Base-by-base conservation (phyloP, 1,140 invertebrate genomes). In the Chrysoperla carnea region DNA sequence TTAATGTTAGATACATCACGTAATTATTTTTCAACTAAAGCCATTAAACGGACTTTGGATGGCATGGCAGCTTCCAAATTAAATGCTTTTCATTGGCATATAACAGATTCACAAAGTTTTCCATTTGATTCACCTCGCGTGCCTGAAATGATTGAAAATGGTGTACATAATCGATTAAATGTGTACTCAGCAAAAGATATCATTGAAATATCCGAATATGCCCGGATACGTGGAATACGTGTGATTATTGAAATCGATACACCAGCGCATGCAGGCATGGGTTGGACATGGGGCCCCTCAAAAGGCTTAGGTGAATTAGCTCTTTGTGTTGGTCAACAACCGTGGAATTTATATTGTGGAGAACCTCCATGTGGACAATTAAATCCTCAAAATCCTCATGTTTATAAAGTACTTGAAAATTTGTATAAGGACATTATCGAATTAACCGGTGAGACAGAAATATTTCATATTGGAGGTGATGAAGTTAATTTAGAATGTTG, bases 81-180 rank as follows among this genome's bases (percentile, higher is more conserved):
- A 39, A 90, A 90, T 62, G 77, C 81, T 7, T 76, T 90, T 42
- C 85, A 89, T 58, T 87, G 83, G 83, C 85, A 90, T 53, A 68
- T 81, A 0, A 84, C 81, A 2, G 85, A 88, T 54, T 76, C 78
- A 0, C 84, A 90, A 50, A 84, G 82, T 51, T 88, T 88, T 59
- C 84, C 84, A 0, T 68, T 86, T 46, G 61, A 74, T 29, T 70
- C 81, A 4, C 66, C 72, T 9, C 67, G 70, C 43, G 72, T 78
- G 27, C 84, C 84, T 0, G 67, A 78, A 48, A 61, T 89, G 53
- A 68, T 75, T 1, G 70, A 73, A 45, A 77, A 77, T 48, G 85
- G 85, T 11, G 78, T 84, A 0, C 88, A 88, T 52, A 73, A 73
- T 5, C 63, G 71, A 0, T 67, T 72, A 23, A 70, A 78, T 50